Evolutionary conservation across 2,113 vertebrate genomes (phyloP), one percentile per base, ranked within the genome.

Genomic region (Prochilodus magdalenae): DNA sequence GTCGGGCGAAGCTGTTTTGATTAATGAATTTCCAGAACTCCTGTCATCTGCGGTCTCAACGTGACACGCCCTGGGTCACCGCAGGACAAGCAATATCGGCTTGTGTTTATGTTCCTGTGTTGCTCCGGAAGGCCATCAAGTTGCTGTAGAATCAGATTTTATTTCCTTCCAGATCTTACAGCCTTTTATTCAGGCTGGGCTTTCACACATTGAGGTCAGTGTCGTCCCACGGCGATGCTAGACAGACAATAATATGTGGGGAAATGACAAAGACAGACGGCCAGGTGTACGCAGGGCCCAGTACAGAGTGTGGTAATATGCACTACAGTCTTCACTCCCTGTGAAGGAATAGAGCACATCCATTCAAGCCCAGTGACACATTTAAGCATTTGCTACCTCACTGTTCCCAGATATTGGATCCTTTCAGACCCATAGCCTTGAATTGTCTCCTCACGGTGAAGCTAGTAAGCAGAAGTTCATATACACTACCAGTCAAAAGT

Each of bases 1-100:
- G 88, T 89, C 89, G 87, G 73, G 60, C 72, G 26, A 82, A 85
- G 59, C 84, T 87, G 83, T 89, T 90, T 90, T 91, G 89, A 91
- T 91, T 86, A 85, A 91, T 90, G 82, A 83, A 75, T 89, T 88
- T 84, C 86, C 73, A 80, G 22, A 0, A 78, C 47, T 53, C 57
- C 80, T 87, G 82, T 89, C 83, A 85, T 83, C 55, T 36, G 30
- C 20, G 3, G 7, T 65, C 70, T 27, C 26, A 62, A 14, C n/a
- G 44, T 80, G 30, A 57, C 1, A 15, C 40, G 53, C 5, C 22
- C 55, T 40, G 53, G 47, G 66, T 81, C 53, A 49, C 63, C 22
- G 22, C 59, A 27, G 80, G 57, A 70, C 78, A 51, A 70, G 51
- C 20, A 33, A 49, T 69, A 53, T 53, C 14, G 27, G 33, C 22